These are phyloP conservation scores for Drosophila lutescens DNA, from an alignment of 2,888 invertebrate species.

Conservation along the genomic window DNA sequence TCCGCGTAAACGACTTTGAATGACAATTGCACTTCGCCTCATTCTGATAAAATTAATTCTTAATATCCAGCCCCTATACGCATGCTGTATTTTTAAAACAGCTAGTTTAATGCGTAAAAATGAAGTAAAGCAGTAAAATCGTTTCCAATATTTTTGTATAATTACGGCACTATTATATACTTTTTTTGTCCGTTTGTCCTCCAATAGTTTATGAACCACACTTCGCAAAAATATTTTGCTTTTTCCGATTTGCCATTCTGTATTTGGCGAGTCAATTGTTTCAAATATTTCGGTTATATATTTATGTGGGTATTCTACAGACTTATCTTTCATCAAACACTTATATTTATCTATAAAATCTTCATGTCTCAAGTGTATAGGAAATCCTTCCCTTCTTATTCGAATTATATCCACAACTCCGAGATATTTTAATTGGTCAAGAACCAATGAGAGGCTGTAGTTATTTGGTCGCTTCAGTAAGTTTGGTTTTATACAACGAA, in stretches of 20 bases:
- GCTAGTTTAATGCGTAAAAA: slow-evolving; percentile 88
- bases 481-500: slow-evolving; percentile 96
- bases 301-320: slow-evolving; percentile 64
- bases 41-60: slow-evolving; percentile 91
- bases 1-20: slow-evolving; percentile 93
- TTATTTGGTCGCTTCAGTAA: slow-evolving; percentile 91
- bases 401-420: slow-evolving; percentile 97
- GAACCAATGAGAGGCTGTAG: slow-evolving; percentile 91
- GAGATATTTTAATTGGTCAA: slow-evolving; percentile 94
- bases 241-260: slow-evolving; percentile 95
- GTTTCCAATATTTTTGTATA: slow-evolving; percentile 92
- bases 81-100: slow-evolving; percentile 91
- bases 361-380: slow-evolving; percentile 91
- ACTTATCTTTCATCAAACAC: slow-evolving; percentile 86
- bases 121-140: slow-evolving; percentile 87
- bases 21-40: slow-evolving; percentile 92
- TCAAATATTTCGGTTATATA: slow-evolving; percentile 85
- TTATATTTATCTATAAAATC: slow-evolving; percentile 91
- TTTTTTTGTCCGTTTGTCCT: slow-evolving; percentile 90
- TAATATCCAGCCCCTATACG: slow-evolving; percentile 93
- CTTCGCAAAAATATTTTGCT: slow-evolving; percentile 93
- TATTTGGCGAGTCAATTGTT: slow-evolving; percentile 88
- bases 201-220: slow-evolving; percentile 92
- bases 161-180: slow-evolving; percentile 89
- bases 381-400: slow-evolving; percentile 95